Percentiles rank a stretch among this genome's conserved stretches.
phyloP scores from a whole-genome alignment of 2,113 vertebrate genomes.

The Prionailurus bengalensis region DNA sequence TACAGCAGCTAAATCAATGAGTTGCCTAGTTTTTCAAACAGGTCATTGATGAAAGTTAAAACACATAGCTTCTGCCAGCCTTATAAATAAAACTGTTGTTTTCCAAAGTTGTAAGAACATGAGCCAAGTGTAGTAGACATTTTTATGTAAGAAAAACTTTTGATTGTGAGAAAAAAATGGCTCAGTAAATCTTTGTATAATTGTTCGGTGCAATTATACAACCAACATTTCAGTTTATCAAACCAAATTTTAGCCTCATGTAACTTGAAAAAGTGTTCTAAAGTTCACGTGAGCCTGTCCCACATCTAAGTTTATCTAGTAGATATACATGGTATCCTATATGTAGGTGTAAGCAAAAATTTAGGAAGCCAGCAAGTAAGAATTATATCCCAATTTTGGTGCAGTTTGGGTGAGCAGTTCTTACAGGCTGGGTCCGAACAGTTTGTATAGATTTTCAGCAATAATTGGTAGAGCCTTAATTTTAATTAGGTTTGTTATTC shows the following conservation, averaged over 20 bases:
- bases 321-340: neutral
- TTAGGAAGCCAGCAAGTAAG: constrained; percentile 24
- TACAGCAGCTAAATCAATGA: constrained; percentile 55
- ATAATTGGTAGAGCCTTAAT: constrained; percentile 27
- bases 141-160: constrained; percentile 24
- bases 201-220: neutral
- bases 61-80: neutral
- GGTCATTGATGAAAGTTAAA: constrained; percentile 56
- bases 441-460: constrained; percentile 32
- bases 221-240: constrained; percentile 24
- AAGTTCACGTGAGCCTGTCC: neutral
- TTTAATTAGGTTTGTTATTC: constrained; percentile 37
- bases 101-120: neutral
- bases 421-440: neutral
- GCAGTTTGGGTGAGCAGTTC: neutral
- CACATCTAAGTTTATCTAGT: constrained; percentile 4
- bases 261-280: neutral
- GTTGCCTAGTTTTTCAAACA: constrained; percentile 43
- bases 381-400: neutral
- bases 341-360: constrained; percentile 30
- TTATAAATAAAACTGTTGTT: constrained; percentile 11
- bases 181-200: constrained; percentile 33
- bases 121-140: neutral
- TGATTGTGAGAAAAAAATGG: constrained; percentile 13
- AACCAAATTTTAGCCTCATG: neutral